Conservation (phyloP, 2,888 invertebrate species). For the Drosophila neonasuta region DNA sequence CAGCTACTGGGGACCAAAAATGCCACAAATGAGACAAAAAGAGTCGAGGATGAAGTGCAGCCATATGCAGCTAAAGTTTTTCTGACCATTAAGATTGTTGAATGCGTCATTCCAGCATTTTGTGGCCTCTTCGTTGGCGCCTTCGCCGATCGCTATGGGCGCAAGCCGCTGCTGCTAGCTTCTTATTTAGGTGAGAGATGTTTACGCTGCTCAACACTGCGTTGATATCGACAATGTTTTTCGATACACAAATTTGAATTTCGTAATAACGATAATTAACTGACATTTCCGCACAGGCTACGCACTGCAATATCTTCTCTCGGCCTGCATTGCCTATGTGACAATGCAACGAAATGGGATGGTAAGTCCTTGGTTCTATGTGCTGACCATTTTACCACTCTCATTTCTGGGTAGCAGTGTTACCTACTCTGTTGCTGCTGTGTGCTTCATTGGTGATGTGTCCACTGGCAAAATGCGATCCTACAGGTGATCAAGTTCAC, state of each 20-base stretch:
- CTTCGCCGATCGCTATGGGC: conserved; percentile 90
- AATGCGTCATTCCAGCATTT: conserved; percentile 85
- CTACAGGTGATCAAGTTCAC: conserved; percentile 83
- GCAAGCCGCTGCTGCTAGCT: conserved; percentile 87
- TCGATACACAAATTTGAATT: neutral
- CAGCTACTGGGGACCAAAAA: conserved; percentile 80
- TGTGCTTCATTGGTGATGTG: conserved; percentile 87
- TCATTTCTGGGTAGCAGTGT: conserved; percentile 85
- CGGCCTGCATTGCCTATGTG: conserved; percentile 63
- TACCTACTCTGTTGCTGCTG: conserved; percentile 84
- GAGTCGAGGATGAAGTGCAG: conserved; percentile 84
- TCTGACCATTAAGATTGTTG: conserved; percentile 85
- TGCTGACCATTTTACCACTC: conserved; percentile 84
- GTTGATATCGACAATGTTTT: neutral
- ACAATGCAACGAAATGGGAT: conserved; percentile 48
- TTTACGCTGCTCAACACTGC: no score
- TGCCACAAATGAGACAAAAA: conserved; percentile 82
- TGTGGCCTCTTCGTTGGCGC: conserved; percentile 88
- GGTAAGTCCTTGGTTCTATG: conserved; percentile 81
- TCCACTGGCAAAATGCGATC: conserved; percentile 85
- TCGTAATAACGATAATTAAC: neutral
- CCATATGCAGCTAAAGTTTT: conserved; percentile 85
- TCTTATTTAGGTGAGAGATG: conserved; percentile 84
- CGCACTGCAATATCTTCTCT: conserved; percentile 68
- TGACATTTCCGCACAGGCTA: conserved; percentile 62